A percentile compares a stretch with the other conserved stretches of the same genome.
Conservation (phyloP, 1,140 invertebrate genomes). For the Melitaea cinxia region DNA sequence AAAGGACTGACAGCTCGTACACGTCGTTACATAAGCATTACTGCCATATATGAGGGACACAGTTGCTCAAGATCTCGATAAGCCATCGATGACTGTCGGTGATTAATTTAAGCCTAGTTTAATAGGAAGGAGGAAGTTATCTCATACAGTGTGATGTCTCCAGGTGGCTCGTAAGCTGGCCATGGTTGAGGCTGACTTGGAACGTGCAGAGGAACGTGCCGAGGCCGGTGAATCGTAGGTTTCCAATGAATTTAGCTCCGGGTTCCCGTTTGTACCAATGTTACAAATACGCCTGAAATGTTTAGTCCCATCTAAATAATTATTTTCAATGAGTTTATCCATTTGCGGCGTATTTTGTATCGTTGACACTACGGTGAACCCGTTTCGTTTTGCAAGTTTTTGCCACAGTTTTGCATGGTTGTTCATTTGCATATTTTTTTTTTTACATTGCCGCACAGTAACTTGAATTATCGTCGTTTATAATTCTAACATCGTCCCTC, state of each 20-base stretch:
- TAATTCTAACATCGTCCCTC: conserved; percentile 68
- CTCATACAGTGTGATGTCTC: conserved; percentile 58
- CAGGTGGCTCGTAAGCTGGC: conserved; percentile 99
- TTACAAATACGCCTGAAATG: conserved; percentile 13
- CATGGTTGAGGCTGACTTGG: conserved; percentile 99
- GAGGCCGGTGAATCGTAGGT: conserved; percentile 99
- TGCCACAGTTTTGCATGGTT: conserved; percentile 77
- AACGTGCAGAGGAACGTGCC: conserved; percentile 99
- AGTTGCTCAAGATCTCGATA: conserved; percentile 54
- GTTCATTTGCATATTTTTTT: conserved; percentile 70
- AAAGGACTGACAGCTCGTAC: conserved; percentile 63
- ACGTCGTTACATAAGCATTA: conserved; percentile 74
- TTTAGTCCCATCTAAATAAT: background rate
- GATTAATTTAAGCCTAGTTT: background rate
- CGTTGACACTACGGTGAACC: conserved; percentile 49
- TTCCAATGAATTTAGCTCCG: conserved; percentile 60
- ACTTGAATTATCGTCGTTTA: conserved; percentile 70
- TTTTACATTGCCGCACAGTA: conserved; percentile 76
- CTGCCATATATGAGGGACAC: conserved; percentile 64
- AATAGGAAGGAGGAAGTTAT: conserved; percentile 9
- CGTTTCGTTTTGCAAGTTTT: conserved; percentile 68
- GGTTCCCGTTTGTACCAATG: conserved; percentile 8
- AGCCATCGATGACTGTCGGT: background rate
- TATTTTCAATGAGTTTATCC: background rate
- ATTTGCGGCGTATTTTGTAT: conserved; percentile 40